A percentile compares a stretch with the other conserved stretches of the same genome.
phyloP scores from a whole-genome alignment of 2,113 vertebrate species.

The Spea multiplicata region DNA sequence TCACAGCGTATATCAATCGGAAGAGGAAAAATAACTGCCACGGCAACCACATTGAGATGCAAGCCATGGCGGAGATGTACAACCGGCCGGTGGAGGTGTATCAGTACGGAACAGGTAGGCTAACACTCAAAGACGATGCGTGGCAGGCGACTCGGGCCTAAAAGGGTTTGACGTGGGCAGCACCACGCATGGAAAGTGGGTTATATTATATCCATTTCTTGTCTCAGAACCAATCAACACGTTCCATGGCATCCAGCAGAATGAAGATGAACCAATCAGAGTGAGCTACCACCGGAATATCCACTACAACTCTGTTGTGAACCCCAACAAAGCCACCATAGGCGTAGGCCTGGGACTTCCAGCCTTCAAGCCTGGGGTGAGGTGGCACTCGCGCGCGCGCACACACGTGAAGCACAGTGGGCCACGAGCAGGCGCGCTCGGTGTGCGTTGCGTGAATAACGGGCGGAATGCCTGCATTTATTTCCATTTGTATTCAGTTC shows the following conservation, averaged over 20 bases:
- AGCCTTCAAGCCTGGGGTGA: slow-evolving; percentile 91
- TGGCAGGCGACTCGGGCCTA: too few relatives aligned
- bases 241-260: slow-evolving; percentile 94
- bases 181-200: background rate
- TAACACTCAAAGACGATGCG: background rate
- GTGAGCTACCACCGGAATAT: slow-evolving; percentile 96
- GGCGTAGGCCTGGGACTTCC: slow-evolving; percentile 91
- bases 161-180: too few relatives aligned
- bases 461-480: too few relatives aligned
- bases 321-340: slow-evolving; percentile 95
- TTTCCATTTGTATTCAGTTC: too few relatives aligned
- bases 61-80: slow-evolving; percentile 97
- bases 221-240: slow-evolving; percentile 91
- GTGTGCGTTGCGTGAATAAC: too few relatives aligned
- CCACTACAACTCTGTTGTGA: slow-evolving; percentile 97
- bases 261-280: slow-evolving; percentile 92
- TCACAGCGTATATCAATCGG: slow-evolving; percentile 92
- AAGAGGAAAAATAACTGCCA: slow-evolving; percentile 96
- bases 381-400: background rate
- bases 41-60: slow-evolving; percentile 97
- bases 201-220: background rate
- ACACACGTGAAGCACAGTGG: too few relatives aligned
- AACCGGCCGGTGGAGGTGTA: slow-evolving; percentile 93
- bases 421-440: too few relatives aligned
- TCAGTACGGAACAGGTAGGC: slow-evolving; percentile 84